phyloP scores from a whole-genome alignment of 2,113 vertebrate genomes.

The Orthonyx spaldingii region DNA sequence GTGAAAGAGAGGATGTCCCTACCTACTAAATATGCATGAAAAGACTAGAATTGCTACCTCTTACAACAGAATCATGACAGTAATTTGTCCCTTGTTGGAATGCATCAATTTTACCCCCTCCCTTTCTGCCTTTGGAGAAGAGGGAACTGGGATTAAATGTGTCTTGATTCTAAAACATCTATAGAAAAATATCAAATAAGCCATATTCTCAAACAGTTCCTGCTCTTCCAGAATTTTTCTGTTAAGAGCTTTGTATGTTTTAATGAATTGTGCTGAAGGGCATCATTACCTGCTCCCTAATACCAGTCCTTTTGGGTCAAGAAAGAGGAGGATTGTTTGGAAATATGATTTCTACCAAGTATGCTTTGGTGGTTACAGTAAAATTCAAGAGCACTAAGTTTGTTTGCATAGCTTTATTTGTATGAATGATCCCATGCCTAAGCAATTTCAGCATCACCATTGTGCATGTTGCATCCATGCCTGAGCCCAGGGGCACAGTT shows the following conservation, averaged over 20 bases:
- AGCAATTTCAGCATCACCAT: neutral
- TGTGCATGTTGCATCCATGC: neutral
- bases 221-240: neutral
- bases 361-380: neutral
- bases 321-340: neutral
- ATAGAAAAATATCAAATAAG: neutral
- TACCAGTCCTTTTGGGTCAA: neutral
- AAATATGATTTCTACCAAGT: neutral
- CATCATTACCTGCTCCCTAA: neutral
- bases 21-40: neutral
- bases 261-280: neutral
- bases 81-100: neutral
- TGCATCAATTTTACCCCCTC: neutral
- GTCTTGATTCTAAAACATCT: neutral
- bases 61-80: neutral
- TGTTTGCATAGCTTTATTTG: slow-evolving; percentile 11
- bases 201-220: neutral
- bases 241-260: neutral
- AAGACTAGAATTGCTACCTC: neutral
- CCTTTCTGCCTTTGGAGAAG: neutral
- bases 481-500: slow-evolving; percentile 3
- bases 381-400: neutral
- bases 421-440: neutral
- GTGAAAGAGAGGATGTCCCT: neutral
- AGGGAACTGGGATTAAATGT: neutral